Base-by-base conservation (phyloP, 1,140 invertebrate genomes). In the Drosophila biarmipes region DNA sequence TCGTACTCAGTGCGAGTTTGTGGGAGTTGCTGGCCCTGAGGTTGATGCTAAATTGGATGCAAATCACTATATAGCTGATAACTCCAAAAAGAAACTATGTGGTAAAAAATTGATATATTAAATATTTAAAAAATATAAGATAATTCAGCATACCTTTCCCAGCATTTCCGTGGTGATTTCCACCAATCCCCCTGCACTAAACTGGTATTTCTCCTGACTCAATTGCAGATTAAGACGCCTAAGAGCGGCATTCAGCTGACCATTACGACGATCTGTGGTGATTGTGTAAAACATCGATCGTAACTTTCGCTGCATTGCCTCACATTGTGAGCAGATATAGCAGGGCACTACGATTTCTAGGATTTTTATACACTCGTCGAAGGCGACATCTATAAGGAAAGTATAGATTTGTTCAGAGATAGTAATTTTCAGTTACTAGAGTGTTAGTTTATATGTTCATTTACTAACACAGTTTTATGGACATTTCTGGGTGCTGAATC, bases 41-140 rank as follows among this genome's bases (percentile, higher is more conserved):
- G 6, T 62, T 61, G n/a, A 73, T 27, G 11, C 85, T 81, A 34
- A 87, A 87, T 51, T 89, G 84, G 12, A 87, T 89, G 63, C 84
- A 79, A 37, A 87, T 68, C 4, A 80, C 57, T 17, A 89, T 71
- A 15, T 77, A 84, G 67, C 62, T 77, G n/a, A 73, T 17, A 56
- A 77, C 49, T 49, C 71, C 75, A 17, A 84, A 89, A 0, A 87
- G n/a, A 15, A 89, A 89, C 84, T 89, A 17, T 11, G 1, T 15
- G 6, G 0, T 6, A 11, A 17, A 24, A 2, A n/a, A 4, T 11
- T 7, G 12, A n/a, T 10, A 0, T 4, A 10, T 34, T 8, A 1
- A n/a, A 0, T 6, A 11, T 4, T 11, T 0, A 8, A 4, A 0
- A 0, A 0, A 8, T 12, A 0, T 6, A 7, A n/a, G n/a, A n/a